Evolutionary conservation across 2,888 invertebrate genomes (phyloP).

Genomic region (Aspidiotus rigidus): DNA sequence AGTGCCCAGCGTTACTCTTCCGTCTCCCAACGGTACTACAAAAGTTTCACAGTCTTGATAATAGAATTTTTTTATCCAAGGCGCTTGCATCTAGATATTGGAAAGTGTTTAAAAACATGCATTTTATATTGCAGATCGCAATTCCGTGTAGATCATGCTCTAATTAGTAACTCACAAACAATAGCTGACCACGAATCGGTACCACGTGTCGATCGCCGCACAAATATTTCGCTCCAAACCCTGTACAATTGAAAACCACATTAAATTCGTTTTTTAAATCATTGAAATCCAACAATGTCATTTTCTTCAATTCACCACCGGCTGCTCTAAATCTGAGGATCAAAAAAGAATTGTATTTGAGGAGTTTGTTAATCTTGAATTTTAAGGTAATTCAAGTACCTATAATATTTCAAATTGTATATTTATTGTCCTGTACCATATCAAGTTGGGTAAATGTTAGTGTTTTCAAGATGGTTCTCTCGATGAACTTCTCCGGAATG

Average conservation of each 20-base stretch:
- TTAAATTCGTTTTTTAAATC: constrained; percentile 56
- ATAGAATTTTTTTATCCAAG: constrained; percentile 82
- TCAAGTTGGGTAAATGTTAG: no score
- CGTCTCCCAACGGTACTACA: constrained; percentile 62
- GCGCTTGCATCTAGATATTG: constrained; percentile 62
- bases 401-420: neutral
- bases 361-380: no score
- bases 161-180: constrained; percentile 49
- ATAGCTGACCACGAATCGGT: constrained; percentile 74
- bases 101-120: neutral
- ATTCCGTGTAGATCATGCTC: no score
- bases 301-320: constrained; percentile 55
- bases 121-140: neutral
- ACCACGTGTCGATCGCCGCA: constrained; percentile 64
- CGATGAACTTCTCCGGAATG: neutral
- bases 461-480: neutral
- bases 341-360: neutral
- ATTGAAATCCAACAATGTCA: constrained; percentile 52
- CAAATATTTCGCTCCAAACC: constrained; percentile 66
- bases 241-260: constrained; percentile 74
- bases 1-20: constrained; percentile 72
- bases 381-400: neutral
- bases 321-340: constrained; percentile 47
- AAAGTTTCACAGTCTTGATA: constrained; percentile 81
- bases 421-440: neutral